These are phyloP conservation scores for Mamestra brassicae DNA, from an alignment of 2,888 invertebrate genomes.

Conservation along the genomic window DNA sequence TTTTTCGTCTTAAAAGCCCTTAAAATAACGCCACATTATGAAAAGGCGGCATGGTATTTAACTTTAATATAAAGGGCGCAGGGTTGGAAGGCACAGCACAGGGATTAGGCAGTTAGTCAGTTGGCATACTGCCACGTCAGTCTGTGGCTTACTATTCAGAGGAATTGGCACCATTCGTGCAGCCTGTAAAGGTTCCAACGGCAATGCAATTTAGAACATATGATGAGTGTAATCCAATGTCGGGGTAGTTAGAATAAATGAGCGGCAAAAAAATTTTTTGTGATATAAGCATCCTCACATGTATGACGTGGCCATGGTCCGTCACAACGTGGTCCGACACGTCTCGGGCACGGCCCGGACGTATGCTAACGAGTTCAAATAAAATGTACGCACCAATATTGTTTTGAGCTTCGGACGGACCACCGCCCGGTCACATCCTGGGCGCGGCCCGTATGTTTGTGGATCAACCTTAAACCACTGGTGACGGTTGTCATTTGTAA, in stretches of 20 bases:
- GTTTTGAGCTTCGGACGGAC: too few species aligned
- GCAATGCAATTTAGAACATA: conserved; percentile 67
- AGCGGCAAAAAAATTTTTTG: neutral
- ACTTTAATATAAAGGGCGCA: conserved; percentile 29
- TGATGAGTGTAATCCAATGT: conserved; percentile 51
- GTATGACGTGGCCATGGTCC: too few species aligned
- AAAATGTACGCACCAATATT: too few species aligned
- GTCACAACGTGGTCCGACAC: too few species aligned
- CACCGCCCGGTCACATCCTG: too few species aligned
- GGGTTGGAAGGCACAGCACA: conserved; percentile 6
- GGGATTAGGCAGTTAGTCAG: conserved; percentile 58
- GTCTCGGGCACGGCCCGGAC: too few species aligned
- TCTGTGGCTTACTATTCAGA: conserved; percentile 72
- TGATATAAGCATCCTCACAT: too few species aligned
- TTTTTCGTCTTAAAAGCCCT: neutral
- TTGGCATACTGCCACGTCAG: conserved; percentile 79
- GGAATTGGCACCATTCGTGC: conserved; percentile 76
- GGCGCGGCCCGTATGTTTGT: too few species aligned
- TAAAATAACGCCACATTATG: neutral
- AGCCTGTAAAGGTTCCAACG: conserved; percentile 68
- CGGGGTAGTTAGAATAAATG: neutral
- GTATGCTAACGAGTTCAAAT: too few species aligned
- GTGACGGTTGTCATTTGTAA: too few species aligned
- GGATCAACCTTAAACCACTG: too few species aligned
- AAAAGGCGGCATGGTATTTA: conserved; percentile 10